Base-by-base conservation (phyloP, 2,888 invertebrate species). In the Cephus runcator region DNA sequence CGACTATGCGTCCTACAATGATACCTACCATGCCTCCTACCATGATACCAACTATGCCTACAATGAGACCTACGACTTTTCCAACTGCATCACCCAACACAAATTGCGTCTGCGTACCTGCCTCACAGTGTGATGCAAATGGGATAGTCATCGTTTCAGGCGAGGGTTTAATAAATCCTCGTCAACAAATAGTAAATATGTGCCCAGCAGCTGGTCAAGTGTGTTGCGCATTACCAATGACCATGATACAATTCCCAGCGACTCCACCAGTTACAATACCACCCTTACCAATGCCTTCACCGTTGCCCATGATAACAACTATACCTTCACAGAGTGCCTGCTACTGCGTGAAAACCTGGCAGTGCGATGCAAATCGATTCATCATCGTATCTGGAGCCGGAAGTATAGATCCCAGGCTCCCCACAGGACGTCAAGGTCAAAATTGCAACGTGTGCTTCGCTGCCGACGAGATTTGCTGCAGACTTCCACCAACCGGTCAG, bases 401-500 rank as follows among this genome's bases (percentile, higher is more conserved):
- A 0, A 79, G 79, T 11, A 86, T 88, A 35, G 87, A 88, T 76
- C 90, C 91, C 0, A 78, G 90, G 31, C 82, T 87, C 15, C 84
- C 86, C 9, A 78, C 83, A 33, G 82, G 81, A 15, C 80, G 85
- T 31, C 84, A 86, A 73, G 81, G 82, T 6, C 85, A 83, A 76
- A 77, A 79, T 0, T 80, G 73, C 31, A 79, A 82, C 3, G 75
- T 73, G 0, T 88, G 88, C 68, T 78, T 56, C 3, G 73, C 69
- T 0, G 33, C 76, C 30, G 81, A 77, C 4, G 84, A 85, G 33
- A 83, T 86, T 4, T 90, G 91, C 0, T 96, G 96, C 68, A 94
- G 93, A 76, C 96, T 97, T 87, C 96, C 96, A 0, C 93, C 94
- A 0, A 95, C 95, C 85, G 96, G 95, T 88, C 93, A 95, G 30